Base-by-base conservation (phyloP, 2,888 invertebrate species). In the Drosophila antonietae region DNA sequence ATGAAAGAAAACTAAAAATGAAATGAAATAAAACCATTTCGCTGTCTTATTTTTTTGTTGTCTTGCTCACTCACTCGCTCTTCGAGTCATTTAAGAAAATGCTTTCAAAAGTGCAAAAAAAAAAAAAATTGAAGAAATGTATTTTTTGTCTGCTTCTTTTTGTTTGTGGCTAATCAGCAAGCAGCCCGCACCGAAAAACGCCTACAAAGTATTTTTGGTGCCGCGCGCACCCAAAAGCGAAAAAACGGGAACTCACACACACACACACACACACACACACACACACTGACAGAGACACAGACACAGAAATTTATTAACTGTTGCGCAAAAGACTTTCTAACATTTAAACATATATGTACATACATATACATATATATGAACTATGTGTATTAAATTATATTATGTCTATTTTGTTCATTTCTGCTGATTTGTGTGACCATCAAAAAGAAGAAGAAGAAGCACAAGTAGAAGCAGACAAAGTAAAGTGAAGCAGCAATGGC, bases 151-250 rank as follows among this genome's bases (percentile, higher is more conserved):
- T 28, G 28, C 39, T 53, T 43, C 63, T 64, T 65, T 7, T 46
- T 47, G 35, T 75, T 79, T 72, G 63, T 67, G 62, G 76, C 73
- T 88, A 85, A 80, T 89, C 80, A 88, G 81, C 82, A 67, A 67
- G 37, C 59, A 60, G 51, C 47, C 47, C 56, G 52, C 35, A 68
- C 53, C 37, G 56, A 78, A 76, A 87, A 87, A 71, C 78, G 82
- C 80, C 84, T 81, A 75, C 75, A 72, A 81, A 66, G 79, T 89
- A 85, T 85, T 85, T 89, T 85, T 89, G 89, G 88, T 79, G 73
- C 55, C 64, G 43, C 56, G 64, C 70, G 56, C 59, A 68, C 53
- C 63, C 49, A 57, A 66, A 74, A 76, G 49, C 47, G 76, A 78
- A 63, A 83, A 78, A 56, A 55, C 62, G 47, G 41, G 55, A 56